phyloP scores from a whole-genome alignment of 2,113 vertebrate genomes.

The Dissostichus mawsoni region DNA sequence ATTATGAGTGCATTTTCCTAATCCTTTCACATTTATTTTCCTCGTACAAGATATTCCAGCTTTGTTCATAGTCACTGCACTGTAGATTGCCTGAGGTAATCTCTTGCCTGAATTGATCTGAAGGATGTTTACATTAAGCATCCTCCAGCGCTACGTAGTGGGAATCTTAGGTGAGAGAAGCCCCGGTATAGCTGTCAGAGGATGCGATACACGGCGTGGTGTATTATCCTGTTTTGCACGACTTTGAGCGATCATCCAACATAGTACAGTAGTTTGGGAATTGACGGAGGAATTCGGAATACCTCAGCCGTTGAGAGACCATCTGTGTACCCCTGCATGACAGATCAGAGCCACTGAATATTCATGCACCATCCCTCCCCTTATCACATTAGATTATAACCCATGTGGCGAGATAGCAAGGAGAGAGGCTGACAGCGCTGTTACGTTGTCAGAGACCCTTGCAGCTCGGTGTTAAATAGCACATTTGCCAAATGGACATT shows the following conservation, averaged over 20 bases:
- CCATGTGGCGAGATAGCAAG: constrained; percentile 75
- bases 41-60: neutral
- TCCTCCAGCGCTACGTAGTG: neutral
- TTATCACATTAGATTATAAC: constrained; percentile 84
- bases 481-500: constrained; percentile 66
- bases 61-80: neutral
- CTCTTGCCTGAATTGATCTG: no score
- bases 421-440: constrained; percentile 75
- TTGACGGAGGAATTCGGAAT: constrained; percentile 65
- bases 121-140: neutral
- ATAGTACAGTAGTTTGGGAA: constrained; percentile 62
- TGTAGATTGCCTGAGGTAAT: neutral
- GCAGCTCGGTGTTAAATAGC: constrained; percentile 78
- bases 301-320: constrained; percentile 80
- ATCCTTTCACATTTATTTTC: neutral
- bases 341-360: constrained; percentile 82
- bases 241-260: constrained; percentile 57
- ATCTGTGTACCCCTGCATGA: constrained; percentile 81
- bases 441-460: constrained; percentile 76
- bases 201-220: neutral
- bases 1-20: neutral
- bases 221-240: constrained; percentile 6
- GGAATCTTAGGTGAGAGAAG: constrained; percentile 1
- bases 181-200: neutral
- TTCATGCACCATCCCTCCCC: constrained; percentile 78